A percentile compares a stretch with the other conserved stretches of the same genome.
Evolutionary conservation across 1,140 invertebrate genomes (phyloP).

Genomic region (Saccostrea glomerata): DNA sequence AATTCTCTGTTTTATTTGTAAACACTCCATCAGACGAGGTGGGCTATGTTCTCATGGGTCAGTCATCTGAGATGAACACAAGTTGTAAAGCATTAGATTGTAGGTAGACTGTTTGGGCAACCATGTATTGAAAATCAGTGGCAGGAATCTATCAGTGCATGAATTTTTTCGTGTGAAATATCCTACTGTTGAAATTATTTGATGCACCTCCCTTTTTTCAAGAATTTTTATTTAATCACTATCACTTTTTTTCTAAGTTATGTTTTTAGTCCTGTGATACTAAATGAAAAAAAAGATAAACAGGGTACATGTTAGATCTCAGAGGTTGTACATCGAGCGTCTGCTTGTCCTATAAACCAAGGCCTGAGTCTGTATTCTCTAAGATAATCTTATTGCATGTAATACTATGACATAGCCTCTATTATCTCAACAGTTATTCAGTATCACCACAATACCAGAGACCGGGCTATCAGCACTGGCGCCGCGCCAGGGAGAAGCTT

Average conservation of each 20-base stretch:
- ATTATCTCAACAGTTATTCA: slow-evolving; percentile 20
- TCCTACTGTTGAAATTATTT: background rate
- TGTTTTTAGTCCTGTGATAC: background rate
- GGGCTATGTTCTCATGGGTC: background rate
- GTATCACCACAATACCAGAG: slow-evolving; percentile 16
- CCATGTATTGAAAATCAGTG: background rate
- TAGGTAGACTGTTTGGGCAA: background rate
- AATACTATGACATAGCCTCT: background rate
- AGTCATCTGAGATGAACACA: background rate
- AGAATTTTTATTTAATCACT: background rate
- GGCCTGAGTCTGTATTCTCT: background rate
- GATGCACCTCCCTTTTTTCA: background rate
- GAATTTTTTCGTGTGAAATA: background rate
- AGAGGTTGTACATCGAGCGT: background rate
- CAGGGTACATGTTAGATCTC: too few species aligned
- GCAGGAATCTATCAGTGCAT: background rate
- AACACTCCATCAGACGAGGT: background rate
- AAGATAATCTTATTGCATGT: slow-evolving; percentile 1
- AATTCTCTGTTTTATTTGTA: background rate
- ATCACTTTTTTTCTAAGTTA: background rate
- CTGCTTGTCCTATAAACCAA: background rate
- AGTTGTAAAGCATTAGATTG: background rate
- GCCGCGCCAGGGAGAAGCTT: background rate
- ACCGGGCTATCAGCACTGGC: background rate
- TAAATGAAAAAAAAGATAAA: too few species aligned